phyloP scores from a whole-genome alignment of 2,797 vertebrate genomes.

The Etheostoma nigrum region DNA sequence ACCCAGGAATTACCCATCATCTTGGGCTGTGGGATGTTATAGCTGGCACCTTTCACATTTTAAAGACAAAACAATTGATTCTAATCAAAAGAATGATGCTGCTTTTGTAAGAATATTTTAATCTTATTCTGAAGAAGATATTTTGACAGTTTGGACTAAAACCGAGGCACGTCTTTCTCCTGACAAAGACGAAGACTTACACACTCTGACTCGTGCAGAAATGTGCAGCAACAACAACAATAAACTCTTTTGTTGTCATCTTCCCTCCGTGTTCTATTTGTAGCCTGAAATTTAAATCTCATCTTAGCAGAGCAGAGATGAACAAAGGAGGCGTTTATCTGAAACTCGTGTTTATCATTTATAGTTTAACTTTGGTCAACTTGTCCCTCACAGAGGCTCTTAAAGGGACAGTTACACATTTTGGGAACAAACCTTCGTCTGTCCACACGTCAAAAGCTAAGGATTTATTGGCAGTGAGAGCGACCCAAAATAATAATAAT shows the following conservation, averaged over 20 bases:
- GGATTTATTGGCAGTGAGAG: too few species aligned
- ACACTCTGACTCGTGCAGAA: conserved; percentile 25
- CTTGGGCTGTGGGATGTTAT: neutral
- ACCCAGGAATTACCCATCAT: too few species aligned
- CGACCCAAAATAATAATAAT: too few species aligned
- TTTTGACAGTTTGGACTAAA: too few species aligned
- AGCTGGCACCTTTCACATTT: neutral
- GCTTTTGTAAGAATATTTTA: neutral
- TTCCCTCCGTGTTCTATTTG: conserved; percentile 26
- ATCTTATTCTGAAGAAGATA: neutral
- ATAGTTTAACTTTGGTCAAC: neutral
- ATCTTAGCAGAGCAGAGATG: neutral
- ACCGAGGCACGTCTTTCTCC: neutral
- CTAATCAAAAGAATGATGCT: too few species aligned
- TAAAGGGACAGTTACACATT: neutral
- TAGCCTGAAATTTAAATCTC: conserved; percentile 38
- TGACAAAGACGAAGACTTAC: conserved; percentile 1
- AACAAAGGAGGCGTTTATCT: conserved; percentile 28
- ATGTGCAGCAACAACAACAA: conserved; percentile 33
- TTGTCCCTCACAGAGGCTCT: neutral
- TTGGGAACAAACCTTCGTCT: too few species aligned
- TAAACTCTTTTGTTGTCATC: conserved; percentile 22
- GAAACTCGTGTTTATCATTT: neutral
- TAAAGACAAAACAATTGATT: neutral
- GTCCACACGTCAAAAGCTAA: too few species aligned